Evolutionary conservation across 2,888 invertebrate genomes (phyloP).

Genomic region (Cremastobaeus sp.): DNA sequence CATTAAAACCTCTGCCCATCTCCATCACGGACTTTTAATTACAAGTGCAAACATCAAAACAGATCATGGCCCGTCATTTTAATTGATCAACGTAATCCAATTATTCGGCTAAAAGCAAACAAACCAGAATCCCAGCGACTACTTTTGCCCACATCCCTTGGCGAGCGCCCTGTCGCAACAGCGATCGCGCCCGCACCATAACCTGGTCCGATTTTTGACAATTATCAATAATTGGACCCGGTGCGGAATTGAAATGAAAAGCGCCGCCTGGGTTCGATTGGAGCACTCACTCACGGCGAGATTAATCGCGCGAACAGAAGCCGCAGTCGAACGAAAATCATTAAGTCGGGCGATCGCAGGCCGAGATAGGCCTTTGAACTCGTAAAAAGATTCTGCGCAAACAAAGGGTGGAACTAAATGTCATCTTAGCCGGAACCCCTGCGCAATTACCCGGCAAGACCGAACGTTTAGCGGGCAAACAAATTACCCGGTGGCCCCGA

Average conservation of each 20-base stretch:
- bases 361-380: slow-evolving; percentile 62
- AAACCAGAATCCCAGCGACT: slow-evolving; percentile 1
- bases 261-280: slow-evolving; percentile 30
- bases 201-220: background rate
- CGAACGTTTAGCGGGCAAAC: slow-evolving; percentile 53
- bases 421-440: slow-evolving; percentile 54
- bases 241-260: slow-evolving; percentile 11
- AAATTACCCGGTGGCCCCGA: slow-evolving; percentile 35
- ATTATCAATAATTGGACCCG: slow-evolving; percentile 3
- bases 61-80: slow-evolving; percentile 34
- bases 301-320: slow-evolving; percentile 40
- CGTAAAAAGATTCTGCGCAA: slow-evolving; percentile 59
- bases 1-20: slow-evolving; percentile 17
- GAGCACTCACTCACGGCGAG: slow-evolving; percentile 14
- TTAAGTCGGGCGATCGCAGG: slow-evolving; percentile 54
- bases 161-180: background rate
- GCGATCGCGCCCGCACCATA: background rate
- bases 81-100: slow-evolving; percentile 37
- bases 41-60: slow-evolving; percentile 37
- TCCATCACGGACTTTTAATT: slow-evolving; percentile 35
- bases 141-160: slow-evolving; percentile 17
- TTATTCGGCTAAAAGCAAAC: slow-evolving; percentile 39
- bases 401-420: slow-evolving; percentile 62
- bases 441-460: slow-evolving; percentile 41
- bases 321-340: slow-evolving; percentile 43